Percentiles rank a stretch among this genome's conserved stretches.
Evolutionary conservation across 2,888 invertebrate species (phyloP).

Genomic region (Bhutanitis thaidina): DNA sequence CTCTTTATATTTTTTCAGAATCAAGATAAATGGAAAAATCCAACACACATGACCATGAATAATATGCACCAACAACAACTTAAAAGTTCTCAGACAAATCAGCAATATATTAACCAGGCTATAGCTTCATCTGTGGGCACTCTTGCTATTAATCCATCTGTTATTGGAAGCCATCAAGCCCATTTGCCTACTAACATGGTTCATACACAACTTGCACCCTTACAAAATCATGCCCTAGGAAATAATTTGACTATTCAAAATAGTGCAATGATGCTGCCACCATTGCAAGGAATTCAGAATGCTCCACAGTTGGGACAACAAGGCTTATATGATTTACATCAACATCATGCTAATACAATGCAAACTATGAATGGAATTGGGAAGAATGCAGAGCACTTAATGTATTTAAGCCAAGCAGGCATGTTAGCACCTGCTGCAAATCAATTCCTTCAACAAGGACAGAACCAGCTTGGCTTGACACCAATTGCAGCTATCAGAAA

Average conservation of each 20-base stretch:
- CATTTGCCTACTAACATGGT: conserved; percentile 74
- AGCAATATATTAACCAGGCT: conserved; percentile 73
- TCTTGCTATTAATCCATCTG: conserved; percentile 70
- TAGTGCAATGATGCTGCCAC: conserved; percentile 74
- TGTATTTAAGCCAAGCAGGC: conserved; percentile 75
- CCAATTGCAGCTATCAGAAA: conserved; percentile 71
- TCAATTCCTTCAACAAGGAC: conserved; percentile 82
- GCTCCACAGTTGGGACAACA: conserved; percentile 74
- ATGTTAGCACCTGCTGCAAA: conserved; percentile 81
- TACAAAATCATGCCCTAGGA: conserved; percentile 71
- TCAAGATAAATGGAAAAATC: conserved; percentile 93
- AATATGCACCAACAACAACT: conserved; percentile 79
- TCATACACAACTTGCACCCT: conserved; percentile 75
- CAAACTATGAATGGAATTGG: conserved; percentile 76
- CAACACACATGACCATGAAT: conserved; percentile 79
- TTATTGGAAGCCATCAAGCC: conserved; percentile 70
- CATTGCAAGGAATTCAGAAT: conserved; percentile 72
- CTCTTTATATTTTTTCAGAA: conserved; percentile 77
- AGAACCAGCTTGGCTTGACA: conserved; percentile 78
- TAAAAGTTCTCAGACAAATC: conserved; percentile 73
- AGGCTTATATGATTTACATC: conserved; percentile 73
- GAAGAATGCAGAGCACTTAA: conserved; percentile 72
- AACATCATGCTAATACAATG: conserved; percentile 69
- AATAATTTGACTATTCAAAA: conserved; percentile 67
- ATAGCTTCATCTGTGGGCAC: conserved; percentile 71